Percentiles rank a stretch among this genome's conserved stretches.
Conservation (phyloP, 2,113 vertebrate species). For the Euleptes europaea region DNA sequence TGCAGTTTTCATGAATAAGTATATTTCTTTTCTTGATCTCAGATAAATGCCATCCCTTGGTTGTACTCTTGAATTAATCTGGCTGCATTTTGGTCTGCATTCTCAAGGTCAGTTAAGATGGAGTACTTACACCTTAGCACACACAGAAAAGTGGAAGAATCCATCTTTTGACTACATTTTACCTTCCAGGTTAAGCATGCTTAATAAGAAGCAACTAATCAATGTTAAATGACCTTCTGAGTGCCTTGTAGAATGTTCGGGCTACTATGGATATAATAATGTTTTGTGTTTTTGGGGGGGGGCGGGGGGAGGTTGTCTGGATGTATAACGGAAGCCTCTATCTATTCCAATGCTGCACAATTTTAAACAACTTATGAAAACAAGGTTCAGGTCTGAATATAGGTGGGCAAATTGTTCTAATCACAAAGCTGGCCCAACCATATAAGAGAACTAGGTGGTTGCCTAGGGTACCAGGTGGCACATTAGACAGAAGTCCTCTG, state of each 20-base stretch:
- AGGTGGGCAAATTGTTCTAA: neutral
- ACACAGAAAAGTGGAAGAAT: neutral
- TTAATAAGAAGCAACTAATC: neutral
- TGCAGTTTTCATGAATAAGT: neutral
- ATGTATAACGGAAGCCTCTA: neutral
- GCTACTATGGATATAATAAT: neutral
- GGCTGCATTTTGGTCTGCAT: neutral
- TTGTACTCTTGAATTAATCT: neutral
- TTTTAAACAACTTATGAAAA: slow-evolving; percentile 13
- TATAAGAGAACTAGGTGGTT: too few relatives aligned
- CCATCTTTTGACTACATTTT: neutral
- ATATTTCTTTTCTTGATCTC: neutral
- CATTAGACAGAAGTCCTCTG: too few relatives aligned
- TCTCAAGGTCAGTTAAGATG: neutral
- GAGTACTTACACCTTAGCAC: neutral
- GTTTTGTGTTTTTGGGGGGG: neutral
- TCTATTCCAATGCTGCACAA: neutral
- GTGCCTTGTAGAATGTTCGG: neutral
- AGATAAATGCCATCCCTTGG: neutral
- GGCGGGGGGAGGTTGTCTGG: neutral
- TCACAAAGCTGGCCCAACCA: neutral
- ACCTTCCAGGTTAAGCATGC: neutral
- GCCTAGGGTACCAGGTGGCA: too few relatives aligned
- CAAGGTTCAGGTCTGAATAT: neutral
- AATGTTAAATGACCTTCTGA: neutral